These are phyloP conservation scores for Leptinotarsa defecta DNA, from an alignment of 1,140 invertebrate genomes.

Conservation along the genomic window DNA sequence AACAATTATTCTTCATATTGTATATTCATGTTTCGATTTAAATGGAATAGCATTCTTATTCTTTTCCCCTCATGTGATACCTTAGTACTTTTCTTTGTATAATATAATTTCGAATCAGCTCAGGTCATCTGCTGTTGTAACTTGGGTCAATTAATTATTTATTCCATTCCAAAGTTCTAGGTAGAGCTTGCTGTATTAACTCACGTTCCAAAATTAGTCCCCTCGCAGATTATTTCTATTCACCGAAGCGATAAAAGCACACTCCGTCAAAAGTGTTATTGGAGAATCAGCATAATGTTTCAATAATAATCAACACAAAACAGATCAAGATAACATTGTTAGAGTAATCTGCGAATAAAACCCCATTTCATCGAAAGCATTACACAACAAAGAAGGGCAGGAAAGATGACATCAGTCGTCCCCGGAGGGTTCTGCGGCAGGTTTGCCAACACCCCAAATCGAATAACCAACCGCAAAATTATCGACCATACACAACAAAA, in stretches of 20 bases:
- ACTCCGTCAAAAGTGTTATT: slow-evolving; percentile 25
- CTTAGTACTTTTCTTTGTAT: neutral
- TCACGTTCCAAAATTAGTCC: slow-evolving; percentile 8
- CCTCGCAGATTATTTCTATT: neutral
- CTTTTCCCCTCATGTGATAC: no score
- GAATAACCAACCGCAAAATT: slow-evolving; percentile 11
- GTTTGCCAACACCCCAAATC: neutral
- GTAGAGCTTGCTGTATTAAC: neutral
- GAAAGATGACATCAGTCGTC: slow-evolving; percentile 23
- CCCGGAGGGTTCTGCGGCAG: slow-evolving; percentile 13
- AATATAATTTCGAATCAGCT: neutral
- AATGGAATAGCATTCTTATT: no score
- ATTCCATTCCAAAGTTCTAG: neutral
- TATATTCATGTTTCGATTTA: no score
- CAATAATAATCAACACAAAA: slow-evolving; percentile 33
- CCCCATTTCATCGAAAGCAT: slow-evolving; percentile 34
- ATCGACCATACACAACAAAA: slow-evolving; percentile 1
- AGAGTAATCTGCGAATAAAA: slow-evolving; percentile 33
- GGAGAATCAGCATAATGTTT: slow-evolving; percentile 36
- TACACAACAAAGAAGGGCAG: slow-evolving; percentile 30
- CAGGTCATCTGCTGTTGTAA: neutral
- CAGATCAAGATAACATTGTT: slow-evolving; percentile 39
- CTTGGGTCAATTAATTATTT: neutral
- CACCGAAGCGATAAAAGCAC: neutral
- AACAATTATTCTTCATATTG: no score